Base-by-base conservation (phyloP, 2,888 invertebrate species). In the Drosophila sordidula region DNA sequence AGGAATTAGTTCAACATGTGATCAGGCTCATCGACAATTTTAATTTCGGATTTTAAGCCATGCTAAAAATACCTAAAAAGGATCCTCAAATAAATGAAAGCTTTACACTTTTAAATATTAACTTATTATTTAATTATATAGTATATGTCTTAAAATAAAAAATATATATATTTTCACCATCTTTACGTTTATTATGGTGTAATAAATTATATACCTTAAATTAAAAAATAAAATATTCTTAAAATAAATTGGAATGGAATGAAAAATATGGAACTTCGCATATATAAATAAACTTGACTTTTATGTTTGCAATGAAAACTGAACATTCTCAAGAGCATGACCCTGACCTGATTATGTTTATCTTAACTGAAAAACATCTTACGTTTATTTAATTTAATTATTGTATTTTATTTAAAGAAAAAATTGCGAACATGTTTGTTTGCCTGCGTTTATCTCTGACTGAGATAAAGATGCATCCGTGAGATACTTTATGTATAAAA, bases 401-500 rank as follows among this genome's bases (percentile, higher is more conserved):
- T 4, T 18, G 18, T 18, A n/a, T n/a, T 11, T 14, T 32, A 38
- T 14, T 29, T 5, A 29, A 38, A 25, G n/a, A 25, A 25, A 2
- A 29, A 22, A 18, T 32, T n/a, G 6, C 39, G 26, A 29, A 9
- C 16, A 36, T 29, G 29, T 22, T 63, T 51, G 4, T n/a, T 64
- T 34, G 16, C 18, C 14, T 4, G 4, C 12, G 0, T 4, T 25
- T 32, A 52, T 50, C 50, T 46, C 22, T 0, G 34, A 45, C 5
- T 9, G 14, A 41, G 51, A 59, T 70, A 34, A 70, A 41, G 14
- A 8, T 50, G 46, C 58, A 49, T 50, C 34, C 22, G 6, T 14
- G 18, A 62, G 39, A 59, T 61, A 39, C 25, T 46, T 26, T 34
- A n/a, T 4, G 34, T 26, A 65, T 74, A 65, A 41, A 74, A 74